A percentile compares a stretch with the other conserved stretches of the same genome.
Evolutionary conservation across 2,888 invertebrate genomes (phyloP).

Genomic region (Chrysotoxum bicinctum): DNA sequence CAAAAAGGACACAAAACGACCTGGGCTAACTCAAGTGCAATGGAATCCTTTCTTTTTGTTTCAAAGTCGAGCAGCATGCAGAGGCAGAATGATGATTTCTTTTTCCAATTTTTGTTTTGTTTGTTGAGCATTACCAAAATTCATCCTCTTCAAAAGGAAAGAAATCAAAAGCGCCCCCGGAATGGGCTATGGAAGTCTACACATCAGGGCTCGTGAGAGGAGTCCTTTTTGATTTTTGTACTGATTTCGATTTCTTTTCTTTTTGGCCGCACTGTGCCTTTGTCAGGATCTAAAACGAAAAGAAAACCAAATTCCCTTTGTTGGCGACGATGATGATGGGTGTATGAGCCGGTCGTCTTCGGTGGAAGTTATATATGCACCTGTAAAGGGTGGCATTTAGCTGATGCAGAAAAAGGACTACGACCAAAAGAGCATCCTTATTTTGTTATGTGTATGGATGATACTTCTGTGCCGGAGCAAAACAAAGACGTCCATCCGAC

Average conservation of each 20-base stretch:
- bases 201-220: conserved; percentile 16
- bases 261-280: conserved; percentile 38
- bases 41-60: conserved; percentile 48
- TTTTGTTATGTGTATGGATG: conserved; percentile 50
- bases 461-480: conserved; percentile 52
- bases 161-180: conserved; percentile 56
- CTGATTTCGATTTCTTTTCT: conserved; percentile 51
- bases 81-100: conserved; percentile 24
- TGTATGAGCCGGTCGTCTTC: conserved; percentile 37
- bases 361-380: conserved; percentile 49
- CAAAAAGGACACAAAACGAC: conserved; percentile 55
- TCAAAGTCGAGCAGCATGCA: conserved; percentile 16
- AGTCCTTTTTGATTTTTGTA: conserved; percentile 41
- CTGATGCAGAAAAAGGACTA: conserved; percentile 52
- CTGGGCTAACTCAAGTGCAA: conserved; percentile 60
- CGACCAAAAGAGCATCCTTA: conserved; percentile 69
- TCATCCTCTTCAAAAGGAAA: conserved; percentile 64
- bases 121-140: conserved; percentile 47
- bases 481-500: conserved; percentile 60
- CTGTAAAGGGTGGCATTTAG: conserved; percentile 51
- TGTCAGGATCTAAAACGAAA: conserved; percentile 51
- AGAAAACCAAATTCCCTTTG: conserved; percentile 60
- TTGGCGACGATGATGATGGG: conserved; percentile 16
- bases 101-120: conserved; percentile 15
- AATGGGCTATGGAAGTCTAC: conserved; percentile 40